Conservation (phyloP, 2,113 vertebrate species). For the Stegostoma tigrinum region DNA sequence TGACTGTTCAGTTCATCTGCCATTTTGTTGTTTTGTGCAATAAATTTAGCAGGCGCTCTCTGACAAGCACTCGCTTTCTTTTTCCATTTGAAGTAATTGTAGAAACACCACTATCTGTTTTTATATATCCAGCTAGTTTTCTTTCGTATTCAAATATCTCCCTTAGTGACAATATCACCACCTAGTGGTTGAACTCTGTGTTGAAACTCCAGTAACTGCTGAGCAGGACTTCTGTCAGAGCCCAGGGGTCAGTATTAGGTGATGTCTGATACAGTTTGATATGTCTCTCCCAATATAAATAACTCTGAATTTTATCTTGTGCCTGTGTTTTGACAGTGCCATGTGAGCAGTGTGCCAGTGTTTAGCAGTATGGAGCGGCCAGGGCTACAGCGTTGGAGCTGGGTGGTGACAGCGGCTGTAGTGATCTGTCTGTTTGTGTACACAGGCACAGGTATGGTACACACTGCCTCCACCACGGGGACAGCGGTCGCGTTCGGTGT, state of each 20-base stretch:
- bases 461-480: neutral
- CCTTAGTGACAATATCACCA: neutral
- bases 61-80: no score
- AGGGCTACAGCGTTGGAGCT: conserved; percentile 74
- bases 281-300: neutral
- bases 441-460: conserved; percentile 76
- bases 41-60: no score
- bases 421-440: conserved; percentile 91
- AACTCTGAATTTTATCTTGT: neutral
- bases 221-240: neutral
- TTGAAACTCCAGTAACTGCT: neutral
- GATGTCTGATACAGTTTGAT: neutral
- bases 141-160: no score
- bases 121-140: no score
- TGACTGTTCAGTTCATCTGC: no score
- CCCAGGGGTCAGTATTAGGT: neutral
- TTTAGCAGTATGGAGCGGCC: conserved; percentile 87
- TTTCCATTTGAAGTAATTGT: no score
- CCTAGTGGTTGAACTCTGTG: neutral
- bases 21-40: no score
- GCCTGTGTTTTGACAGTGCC: conserved; percentile 60
- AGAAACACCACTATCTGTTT: no score
- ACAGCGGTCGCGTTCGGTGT: neutral
- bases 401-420: conserved; percentile 80
- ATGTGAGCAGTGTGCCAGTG: conserved; percentile 88